A percentile compares a stretch with the other conserved stretches of the same genome.
phyloP scores from a whole-genome alignment of 2,888 invertebrate genomes.

The Protonemura montana region DNA sequence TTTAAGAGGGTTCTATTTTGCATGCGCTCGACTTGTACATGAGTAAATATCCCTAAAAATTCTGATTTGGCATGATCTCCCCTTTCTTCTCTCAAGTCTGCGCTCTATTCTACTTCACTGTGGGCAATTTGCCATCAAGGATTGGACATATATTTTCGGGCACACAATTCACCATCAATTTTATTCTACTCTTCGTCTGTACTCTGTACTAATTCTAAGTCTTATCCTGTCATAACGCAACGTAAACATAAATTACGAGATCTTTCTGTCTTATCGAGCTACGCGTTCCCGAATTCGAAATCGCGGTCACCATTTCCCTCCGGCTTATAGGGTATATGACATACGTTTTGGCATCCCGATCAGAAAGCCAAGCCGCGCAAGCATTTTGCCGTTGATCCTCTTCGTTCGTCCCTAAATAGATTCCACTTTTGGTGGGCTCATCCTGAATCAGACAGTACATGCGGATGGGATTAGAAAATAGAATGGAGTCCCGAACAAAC shows the following conservation, averaged over 20 bases:
- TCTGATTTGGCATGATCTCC: not conserved
- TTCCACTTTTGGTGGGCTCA: not conserved
- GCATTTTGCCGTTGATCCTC: not conserved
- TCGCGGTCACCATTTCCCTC: not conserved
- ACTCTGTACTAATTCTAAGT: not conserved
- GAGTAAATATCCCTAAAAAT: not conserved
- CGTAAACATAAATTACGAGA: not conserved
- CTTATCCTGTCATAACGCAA: not conserved
- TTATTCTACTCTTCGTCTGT: not conserved
- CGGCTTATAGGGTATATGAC: not conserved
- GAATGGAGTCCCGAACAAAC: too few relatives aligned
- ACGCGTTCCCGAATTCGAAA: not conserved
- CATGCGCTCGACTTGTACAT: not conserved
- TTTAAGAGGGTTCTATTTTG: not conserved
- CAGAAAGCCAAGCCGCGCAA: not conserved
- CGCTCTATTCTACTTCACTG: slow-evolving; percentile 13
- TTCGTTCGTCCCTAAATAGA: slow-evolving; percentile 2
- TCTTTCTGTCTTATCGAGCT: not conserved
- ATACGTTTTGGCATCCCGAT: not conserved
- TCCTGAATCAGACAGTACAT: not conserved
- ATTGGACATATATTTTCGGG: not conserved
- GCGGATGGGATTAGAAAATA: not conserved
- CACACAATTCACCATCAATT: not conserved
- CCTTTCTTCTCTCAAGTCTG: not conserved
- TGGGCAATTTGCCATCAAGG: slow-evolving; percentile 13